Conservation (phyloP, 2,888 invertebrate genomes). For the Polydrusus cervinus region DNA sequence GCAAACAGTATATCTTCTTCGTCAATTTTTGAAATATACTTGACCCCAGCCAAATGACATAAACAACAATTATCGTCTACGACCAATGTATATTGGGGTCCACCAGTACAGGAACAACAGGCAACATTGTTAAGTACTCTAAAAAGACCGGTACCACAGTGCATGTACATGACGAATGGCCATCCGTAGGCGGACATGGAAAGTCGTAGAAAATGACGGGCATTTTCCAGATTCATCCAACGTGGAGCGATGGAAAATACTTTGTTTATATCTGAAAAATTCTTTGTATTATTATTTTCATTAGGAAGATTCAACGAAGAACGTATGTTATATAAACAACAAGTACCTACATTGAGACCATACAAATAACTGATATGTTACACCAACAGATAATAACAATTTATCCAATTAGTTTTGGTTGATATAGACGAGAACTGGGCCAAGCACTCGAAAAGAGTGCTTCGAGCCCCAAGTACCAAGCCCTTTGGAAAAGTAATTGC, state of each 20-base stretch:
- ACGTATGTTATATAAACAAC: no score
- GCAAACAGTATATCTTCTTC: constrained; percentile 89
- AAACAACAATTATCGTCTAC: constrained; percentile 93
- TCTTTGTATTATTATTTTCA: constrained; percentile 21
- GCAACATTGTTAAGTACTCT: constrained; percentile 80
- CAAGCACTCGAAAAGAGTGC: no score
- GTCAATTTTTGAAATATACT: constrained; percentile 82
- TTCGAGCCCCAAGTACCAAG: no score
- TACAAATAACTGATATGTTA: no score
- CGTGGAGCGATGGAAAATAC: constrained; percentile 79
- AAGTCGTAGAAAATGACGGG: constrained; percentile 84
- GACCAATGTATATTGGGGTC: constrained; percentile 73
- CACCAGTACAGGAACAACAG: constrained; percentile 79
- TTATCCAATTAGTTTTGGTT: no score
- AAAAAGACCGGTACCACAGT: constrained; percentile 84
- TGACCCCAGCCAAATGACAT: constrained; percentile 90
- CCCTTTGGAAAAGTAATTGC: no score
- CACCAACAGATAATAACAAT: no score
- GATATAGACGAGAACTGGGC: no score
- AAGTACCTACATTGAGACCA: no score
- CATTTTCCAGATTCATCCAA: constrained; percentile 88
- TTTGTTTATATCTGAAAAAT: constrained; percentile 71
- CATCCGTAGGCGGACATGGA: constrained; percentile 92
- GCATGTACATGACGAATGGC: constrained; percentile 87
- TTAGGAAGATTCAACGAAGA: no score